Base-by-base conservation (phyloP, 2,113 vertebrate species). In the Sylvilagus bachmani region DNA sequence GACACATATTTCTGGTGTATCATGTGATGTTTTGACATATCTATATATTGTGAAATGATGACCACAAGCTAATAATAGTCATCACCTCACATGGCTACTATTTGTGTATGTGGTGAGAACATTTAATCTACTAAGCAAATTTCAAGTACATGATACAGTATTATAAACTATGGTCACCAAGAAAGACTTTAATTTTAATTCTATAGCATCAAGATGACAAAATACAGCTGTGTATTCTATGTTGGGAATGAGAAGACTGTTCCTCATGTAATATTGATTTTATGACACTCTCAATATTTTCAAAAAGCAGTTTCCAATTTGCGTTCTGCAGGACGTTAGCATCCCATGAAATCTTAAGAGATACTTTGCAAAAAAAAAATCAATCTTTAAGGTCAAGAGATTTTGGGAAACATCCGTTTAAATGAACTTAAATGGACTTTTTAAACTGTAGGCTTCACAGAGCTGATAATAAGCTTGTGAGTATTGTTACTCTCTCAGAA, bases 171-270 rank as follows among this genome's bases (percentile, higher is more conserved):
- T 24, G 55, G 53, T 33, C 53, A 33, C 21, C 29, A 31, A 24
- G 31, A 10, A 91, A 69, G 51, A 75, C 71, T 88, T 93, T 89
- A 88, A 71, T 85, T 80, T 89, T 89, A 80, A 38, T 31, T 62
- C n/a, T 19, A 27, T 61, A 80, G 62, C 62, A 75, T 27, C 33
- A 73, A 80, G 25, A n/a, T 91, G 66, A 83, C 58, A 88, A 88
- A 78, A 94, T 58, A 53, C 29, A 80, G 44, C 67, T 80, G 44
- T 44, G 31, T 61, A 62, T 61, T 61, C 85, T 73, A 73, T 73
- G 44, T 84, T 91, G 66, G 58, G 13, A 44, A 62, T 21, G 31
- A 73, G 80, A 66, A 74, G 49, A 85, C 22, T 75, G 11, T 58
- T 51, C 33, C 14, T 73, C 33, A 62, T 58, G 78, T 53, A 77